Base-by-base conservation (phyloP, 1,140 invertebrate species). In the Battus philenor region DNA sequence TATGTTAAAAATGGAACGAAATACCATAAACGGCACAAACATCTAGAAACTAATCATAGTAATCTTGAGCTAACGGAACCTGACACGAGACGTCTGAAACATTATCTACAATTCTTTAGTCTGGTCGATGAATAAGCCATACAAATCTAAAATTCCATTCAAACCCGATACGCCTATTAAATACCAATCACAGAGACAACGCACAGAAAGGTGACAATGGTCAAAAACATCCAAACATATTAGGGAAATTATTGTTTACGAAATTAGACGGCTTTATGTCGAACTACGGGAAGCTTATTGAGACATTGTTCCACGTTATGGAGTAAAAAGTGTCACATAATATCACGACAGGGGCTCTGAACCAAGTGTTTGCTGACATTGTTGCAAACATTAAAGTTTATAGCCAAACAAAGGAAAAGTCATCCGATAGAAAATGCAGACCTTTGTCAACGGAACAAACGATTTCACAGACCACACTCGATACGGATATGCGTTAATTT, bases 151-250 rank as follows among this genome's bases (percentile, higher is more conserved):
- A 46, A 50, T 60, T 59, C 46, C 50, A 51, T 63, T 59, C 45
- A 56, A 50, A 33, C 36, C 46, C 52, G 67, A 68, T 67, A 80
- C 59, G 72, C 46, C 20, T 59, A 59, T 76, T 66, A 66, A 62
- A 60, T 30, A 39, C 59, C 56, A 69, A 74, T 68, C 64, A 64
- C 26, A 45, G 39, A 54, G 57, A 59, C 54, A 53, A 50, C 38
- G 44, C 46, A 55, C 47, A 75, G 65, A 71, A 66, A 54, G 29
- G 39, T 36, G 48, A 71, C 63, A 76, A 79, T 62, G 48, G 48
- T 54, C 58, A 56, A 74, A 65, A 72, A 77, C 68, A 83, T 80
- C 76, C 78, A 80, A 83, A 83, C 79, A 83, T 73, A 82, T 82
- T 82, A 82, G 64, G 52, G 59, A 24, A 34, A 31, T 22, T 33